phyloP scores from a whole-genome alignment of 1,140 invertebrate species.

The Heliconius hewitsoni region DNA sequence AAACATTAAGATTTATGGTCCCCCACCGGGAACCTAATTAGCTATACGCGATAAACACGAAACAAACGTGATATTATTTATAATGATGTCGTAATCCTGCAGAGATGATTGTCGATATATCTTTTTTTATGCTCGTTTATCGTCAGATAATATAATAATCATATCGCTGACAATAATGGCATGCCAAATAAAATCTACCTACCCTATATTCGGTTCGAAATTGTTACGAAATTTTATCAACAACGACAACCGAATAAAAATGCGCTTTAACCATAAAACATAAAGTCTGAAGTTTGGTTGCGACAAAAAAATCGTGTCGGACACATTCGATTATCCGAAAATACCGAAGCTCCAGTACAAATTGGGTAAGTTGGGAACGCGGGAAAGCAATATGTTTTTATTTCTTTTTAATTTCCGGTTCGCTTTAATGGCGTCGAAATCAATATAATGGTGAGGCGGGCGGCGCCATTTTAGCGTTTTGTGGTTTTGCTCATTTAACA shows the following conservation, averaged over 20 bases:
- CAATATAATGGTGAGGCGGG: slow-evolving; percentile 78
- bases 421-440: slow-evolving; percentile 80
- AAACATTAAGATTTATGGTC: slow-evolving; percentile 50
- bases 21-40: slow-evolving; percentile 70
- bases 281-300: slow-evolving; percentile 35
- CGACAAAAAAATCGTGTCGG: slow-evolving; percentile 36
- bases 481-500: slow-evolving; percentile 79
- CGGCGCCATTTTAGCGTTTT: slow-evolving; percentile 76
- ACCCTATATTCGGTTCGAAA: slow-evolving; percentile 60
- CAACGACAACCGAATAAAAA: slow-evolving; percentile 21
- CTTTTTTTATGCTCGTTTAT: slow-evolving; percentile 79
- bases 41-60: slow-evolving; percentile 69
- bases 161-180: slow-evolving; percentile 79
- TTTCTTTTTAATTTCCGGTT: slow-evolving; percentile 81
- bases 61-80: slow-evolving; percentile 47
- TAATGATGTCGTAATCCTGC: slow-evolving; percentile 71
- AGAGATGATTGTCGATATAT: slow-evolving; percentile 76
- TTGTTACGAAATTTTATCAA: slow-evolving; percentile 49
- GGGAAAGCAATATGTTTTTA: slow-evolving; percentile 80
- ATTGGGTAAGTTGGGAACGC: slow-evolving; percentile 77
- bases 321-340: slow-evolving; percentile 54
- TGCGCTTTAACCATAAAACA: slow-evolving; percentile 32
- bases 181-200: slow-evolving; percentile 79
- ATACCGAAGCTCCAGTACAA: slow-evolving; percentile 71
- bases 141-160: slow-evolving; percentile 80